Base-by-base conservation (phyloP, 2,888 invertebrate species). In the Clanis bilineata region DNA sequence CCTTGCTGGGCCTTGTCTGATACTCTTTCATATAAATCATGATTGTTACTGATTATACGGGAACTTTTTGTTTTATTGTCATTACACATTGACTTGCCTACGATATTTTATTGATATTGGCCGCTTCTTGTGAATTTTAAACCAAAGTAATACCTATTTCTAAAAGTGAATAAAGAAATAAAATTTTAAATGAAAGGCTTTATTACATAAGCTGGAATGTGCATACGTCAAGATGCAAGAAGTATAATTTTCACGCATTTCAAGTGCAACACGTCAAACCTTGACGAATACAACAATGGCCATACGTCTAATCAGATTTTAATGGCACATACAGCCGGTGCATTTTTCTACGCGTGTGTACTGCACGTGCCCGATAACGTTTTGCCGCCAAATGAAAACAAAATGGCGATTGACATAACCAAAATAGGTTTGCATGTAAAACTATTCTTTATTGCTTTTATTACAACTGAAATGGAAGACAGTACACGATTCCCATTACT, bases 1-100 rank as follows among this genome's bases (percentile, higher is more conserved):
- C 88, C 88, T 83, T 86, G 79, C 61, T 60, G 62, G 57, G 59
- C 62, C 51, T 64, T 62, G 64, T 60, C 54, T 64, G 62, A 61
- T 23, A 43, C 56, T 62, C 45, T 45, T 51, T 45, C 45, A 23
- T 58, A 57, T 38, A 45, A 59, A 55, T 57, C 57, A 44, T 54
- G 56, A 58, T 43, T 43, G 36, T 57, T 41, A 38, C 28, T 15
- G 12, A 56, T 39, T 60, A 18, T 32, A 28, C 28, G 18, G 41
- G 18, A 18, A 41, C 9, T 41, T 41, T 41, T 41, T 18, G 18
- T 18, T 32, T 51, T 12, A 10, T 32, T 25, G 25, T 47, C n/a
- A 28, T 28, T 25, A 3, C 25, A 15, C n/a, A 6, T 28, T 47
- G 25, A 0, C 28, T 28, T 47, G 25, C 25, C 2, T 45, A 23